phyloP scores from a whole-genome alignment of 92 coral and sea anemone genomes.

The Bergia sp. region DNA sequence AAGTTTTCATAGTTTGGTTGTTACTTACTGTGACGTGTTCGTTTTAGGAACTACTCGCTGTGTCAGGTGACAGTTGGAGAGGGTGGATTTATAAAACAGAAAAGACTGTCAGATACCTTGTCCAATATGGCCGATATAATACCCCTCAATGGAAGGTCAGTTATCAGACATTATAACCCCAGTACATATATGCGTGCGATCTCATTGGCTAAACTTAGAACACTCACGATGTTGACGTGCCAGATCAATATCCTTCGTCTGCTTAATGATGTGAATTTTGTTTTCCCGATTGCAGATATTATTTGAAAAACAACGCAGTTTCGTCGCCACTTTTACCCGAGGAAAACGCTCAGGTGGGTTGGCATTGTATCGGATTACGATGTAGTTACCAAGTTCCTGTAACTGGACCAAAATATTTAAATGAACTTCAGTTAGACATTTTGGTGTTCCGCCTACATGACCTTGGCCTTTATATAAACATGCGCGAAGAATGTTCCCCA shows the following conservation, averaged over 20 bases:
- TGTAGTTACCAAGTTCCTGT: too few relatives aligned
- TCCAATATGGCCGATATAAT: slow-evolving; percentile 81
- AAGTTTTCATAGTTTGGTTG: background rate
- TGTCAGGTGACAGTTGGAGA: slow-evolving; percentile 95
- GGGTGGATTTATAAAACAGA: slow-evolving; percentile 84
- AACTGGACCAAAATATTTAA: too few relatives aligned
- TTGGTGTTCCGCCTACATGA: too few relatives aligned
- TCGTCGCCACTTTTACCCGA: slow-evolving; percentile 85
- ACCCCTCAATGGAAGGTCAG: slow-evolving; percentile 86
- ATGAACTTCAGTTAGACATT: too few relatives aligned
- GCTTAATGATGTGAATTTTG: background rate
- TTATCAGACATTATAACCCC: background rate
- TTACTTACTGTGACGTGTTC: background rate
- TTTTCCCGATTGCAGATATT: slow-evolving; percentile 59
- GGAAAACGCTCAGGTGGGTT: slow-evolving; percentile 88
- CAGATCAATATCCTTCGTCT: background rate
- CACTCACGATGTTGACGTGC: background rate
- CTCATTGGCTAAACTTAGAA: too few relatives aligned
- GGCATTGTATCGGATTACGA: background rate
- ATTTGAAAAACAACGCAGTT: slow-evolving; percentile 78
- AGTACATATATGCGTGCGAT: too few relatives aligned
- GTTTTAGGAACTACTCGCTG: slow-evolving; percentile 82
- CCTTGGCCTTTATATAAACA: too few relatives aligned
- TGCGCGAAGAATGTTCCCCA: too few relatives aligned
- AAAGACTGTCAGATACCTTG: slow-evolving; percentile 87